Evolutionary conservation across 2,113 vertebrate species (phyloP).

Genomic region (Zonotrichia leucophrys): DNA sequence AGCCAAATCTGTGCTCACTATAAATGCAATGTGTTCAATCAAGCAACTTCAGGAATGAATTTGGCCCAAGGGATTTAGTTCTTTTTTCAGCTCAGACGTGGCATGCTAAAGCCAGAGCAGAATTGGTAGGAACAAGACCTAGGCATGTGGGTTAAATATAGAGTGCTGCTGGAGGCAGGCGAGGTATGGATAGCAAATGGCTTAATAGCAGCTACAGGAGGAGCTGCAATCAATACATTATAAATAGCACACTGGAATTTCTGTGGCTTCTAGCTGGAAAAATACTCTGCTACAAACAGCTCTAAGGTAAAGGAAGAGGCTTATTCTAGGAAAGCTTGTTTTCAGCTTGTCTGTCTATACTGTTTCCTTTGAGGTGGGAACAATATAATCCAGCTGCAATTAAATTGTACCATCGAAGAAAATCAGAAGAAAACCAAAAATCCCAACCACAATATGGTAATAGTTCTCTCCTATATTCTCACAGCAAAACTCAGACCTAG

Average conservation of each 20-base stretch:
- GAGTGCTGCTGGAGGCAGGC: neutral
- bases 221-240: conserved; percentile 1
- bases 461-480: neutral
- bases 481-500: neutral
- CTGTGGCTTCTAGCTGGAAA: neutral
- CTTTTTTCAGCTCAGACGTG: conserved; percentile 7
- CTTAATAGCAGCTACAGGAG: neutral
- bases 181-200: neutral
- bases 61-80: conserved; percentile 31
- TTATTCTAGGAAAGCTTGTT: neutral
- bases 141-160: conserved; percentile 11
- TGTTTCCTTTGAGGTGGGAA: neutral
- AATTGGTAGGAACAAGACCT: conserved; percentile 13
- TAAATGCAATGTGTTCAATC: conserved; percentile 9
- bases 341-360: neutral
- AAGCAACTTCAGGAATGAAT: conserved; percentile 25
- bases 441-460: neutral
- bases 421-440: neutral
- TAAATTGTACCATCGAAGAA: neutral
- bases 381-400: neutral
- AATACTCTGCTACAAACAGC: neutral
- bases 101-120: neutral
- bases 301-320: neutral
- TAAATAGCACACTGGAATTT: neutral
- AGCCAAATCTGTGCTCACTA: conserved; percentile 11